Evolutionary conservation across 1,140 invertebrate genomes (phyloP).

Genomic region (Antheraea mylitta): DNA sequence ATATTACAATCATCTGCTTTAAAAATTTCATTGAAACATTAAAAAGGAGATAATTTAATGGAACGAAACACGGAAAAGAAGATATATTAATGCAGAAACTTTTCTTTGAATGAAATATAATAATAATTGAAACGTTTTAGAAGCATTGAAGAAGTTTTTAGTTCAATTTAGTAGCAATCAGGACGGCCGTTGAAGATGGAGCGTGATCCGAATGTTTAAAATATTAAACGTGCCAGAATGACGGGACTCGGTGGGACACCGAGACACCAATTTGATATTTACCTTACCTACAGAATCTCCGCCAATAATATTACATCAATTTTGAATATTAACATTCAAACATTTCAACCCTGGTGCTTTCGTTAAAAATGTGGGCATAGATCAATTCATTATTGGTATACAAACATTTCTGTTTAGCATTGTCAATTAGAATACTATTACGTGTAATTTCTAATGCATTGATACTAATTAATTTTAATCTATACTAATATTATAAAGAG

Average conservation of each 20-base stretch:
- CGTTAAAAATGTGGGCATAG: not conserved
- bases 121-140: constrained; percentile 71
- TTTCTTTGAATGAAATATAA: constrained; percentile 33
- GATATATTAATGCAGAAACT: constrained; percentile 18
- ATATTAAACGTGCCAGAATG: constrained; percentile 70
- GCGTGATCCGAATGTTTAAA: constrained; percentile 71
- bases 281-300: constrained; percentile 11
- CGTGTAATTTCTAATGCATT: not conserved
- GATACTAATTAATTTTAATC: no score
- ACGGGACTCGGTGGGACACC: constrained; percentile 52
- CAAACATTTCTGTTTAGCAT: no score
- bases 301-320: not conserved
- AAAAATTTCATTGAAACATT: not conserved
- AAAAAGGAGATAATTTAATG: not conserved
- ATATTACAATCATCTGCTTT: not conserved
- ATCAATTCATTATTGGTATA: not conserved
- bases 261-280: constrained; percentile 55
- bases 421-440: not conserved
- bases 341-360: not conserved
- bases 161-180: constrained; percentile 77
- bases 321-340: not conserved
- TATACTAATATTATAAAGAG: no score
- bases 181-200: constrained; percentile 65
- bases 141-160: constrained; percentile 74
- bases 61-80: constrained; percentile 7